A percentile compares a stretch with the other conserved stretches of the same genome.
These are phyloP conservation scores for Prunella strophiata DNA, from an alignment of 2,797 vertebrate genomes.

Conservation along the genomic window DNA sequence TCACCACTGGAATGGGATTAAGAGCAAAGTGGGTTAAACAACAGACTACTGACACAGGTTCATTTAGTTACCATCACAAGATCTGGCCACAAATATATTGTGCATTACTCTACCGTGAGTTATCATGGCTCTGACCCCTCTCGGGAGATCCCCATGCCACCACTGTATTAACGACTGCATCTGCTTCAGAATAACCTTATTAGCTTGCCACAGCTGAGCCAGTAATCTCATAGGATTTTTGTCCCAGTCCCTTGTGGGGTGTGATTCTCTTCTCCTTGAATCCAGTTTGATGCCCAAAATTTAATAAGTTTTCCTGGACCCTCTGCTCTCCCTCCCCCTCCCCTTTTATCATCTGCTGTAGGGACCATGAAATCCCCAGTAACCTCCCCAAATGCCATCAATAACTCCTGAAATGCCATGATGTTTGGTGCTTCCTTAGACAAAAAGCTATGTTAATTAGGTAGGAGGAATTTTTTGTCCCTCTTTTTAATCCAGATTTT, in stretches of 20 bases:
- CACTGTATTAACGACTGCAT: conserved; percentile 85
- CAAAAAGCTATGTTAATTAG: conserved; percentile 75
- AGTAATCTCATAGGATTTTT: conserved; percentile 77
- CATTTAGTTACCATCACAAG: conserved; percentile 74
- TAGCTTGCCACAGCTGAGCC: conserved; percentile 84
- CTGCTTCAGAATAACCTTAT: conserved; percentile 85
- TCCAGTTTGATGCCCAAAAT: conserved; percentile 79
- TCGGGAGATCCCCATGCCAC: conserved; percentile 81
- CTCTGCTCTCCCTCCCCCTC: conserved; percentile 70
- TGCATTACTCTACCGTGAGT: conserved; percentile 77
- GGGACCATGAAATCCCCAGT: conserved; percentile 76
- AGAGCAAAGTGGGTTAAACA: conserved; percentile 66
- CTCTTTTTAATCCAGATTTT: conserved; percentile 64
- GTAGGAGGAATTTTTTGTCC: conserved; percentile 64
- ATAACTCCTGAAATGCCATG: conserved; percentile 78
- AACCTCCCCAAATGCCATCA: conserved; percentile 79
- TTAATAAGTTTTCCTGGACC: conserved; percentile 78
- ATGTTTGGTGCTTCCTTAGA: conserved; percentile 73
- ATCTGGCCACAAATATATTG: conserved; percentile 79
- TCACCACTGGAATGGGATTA: neutral
- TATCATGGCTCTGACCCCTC: conserved; percentile 82
- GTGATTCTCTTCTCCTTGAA: conserved; percentile 78
- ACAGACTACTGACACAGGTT: conserved; percentile 46
- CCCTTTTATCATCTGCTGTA: conserved; percentile 76
- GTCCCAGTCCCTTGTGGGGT: conserved; percentile 72